These are phyloP conservation scores for Cyprinella venusta DNA, from an alignment of 2,797 vertebrate genomes.

Conservation along the genomic window DNA sequence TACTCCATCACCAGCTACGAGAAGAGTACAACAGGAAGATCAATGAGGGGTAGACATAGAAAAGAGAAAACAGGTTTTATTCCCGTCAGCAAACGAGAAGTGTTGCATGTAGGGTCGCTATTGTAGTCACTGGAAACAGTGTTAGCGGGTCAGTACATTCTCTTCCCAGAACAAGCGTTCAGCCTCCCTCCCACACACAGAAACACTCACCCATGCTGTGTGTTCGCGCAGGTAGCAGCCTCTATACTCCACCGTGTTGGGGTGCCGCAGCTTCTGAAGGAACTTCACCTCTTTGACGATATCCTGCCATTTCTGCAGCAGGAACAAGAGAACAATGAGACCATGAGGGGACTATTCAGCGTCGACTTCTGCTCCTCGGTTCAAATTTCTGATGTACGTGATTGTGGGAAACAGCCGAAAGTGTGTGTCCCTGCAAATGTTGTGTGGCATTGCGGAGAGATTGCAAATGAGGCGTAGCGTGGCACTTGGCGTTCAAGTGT, in stretches of 20 bases:
- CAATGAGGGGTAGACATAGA: slow-evolving; percentile 11
- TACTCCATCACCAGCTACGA: slow-evolving; percentile 94
- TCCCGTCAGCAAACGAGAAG: slow-evolving; percentile 5
- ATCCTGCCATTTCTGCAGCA: slow-evolving; percentile 91
- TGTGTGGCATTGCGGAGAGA: not conserved
- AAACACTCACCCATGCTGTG: slow-evolving; percentile 89
- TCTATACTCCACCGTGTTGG: slow-evolving; percentile 92
- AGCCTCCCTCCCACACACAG: slow-evolving; percentile 21
- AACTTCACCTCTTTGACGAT: slow-evolving; percentile 96
- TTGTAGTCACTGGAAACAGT: slow-evolving; percentile 27
- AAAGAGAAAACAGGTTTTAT: slow-evolving; percentile 6
- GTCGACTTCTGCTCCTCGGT: not conserved
- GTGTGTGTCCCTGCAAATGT: not conserved
- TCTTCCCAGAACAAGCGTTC: slow-evolving; percentile 22
- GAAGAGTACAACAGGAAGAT: slow-evolving; percentile 40
- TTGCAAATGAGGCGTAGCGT: slow-evolving; percentile 14
- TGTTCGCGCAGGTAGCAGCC: slow-evolving; percentile 95
- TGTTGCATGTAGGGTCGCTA: not conserved
- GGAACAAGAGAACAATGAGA: slow-evolving; percentile 44
- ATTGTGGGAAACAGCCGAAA: not conserved
- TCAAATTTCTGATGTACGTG: not conserved
- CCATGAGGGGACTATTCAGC: not conserved
- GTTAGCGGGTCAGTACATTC: slow-evolving; percentile 48
- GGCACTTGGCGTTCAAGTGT: not conserved
- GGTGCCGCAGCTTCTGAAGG: slow-evolving; percentile 90